Conservation (phyloP, 2,797 vertebrate species). For the Huso huso region DNA sequence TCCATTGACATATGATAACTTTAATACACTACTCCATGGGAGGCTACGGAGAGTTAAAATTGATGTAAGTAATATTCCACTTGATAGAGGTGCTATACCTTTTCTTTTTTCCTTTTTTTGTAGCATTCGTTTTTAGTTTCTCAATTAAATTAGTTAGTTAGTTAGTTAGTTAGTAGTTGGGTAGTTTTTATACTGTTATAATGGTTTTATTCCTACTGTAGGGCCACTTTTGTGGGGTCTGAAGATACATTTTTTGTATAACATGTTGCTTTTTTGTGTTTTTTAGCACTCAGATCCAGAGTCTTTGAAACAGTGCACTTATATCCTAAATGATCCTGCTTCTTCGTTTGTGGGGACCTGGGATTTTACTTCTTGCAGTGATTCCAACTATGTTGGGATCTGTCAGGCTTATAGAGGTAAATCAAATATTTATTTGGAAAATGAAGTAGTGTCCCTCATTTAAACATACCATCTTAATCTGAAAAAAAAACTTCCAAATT, state of each 20-base stretch:
- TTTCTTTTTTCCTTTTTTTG: too few species aligned
- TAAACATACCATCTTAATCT: too few species aligned
- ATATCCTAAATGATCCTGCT: constrained; percentile 67
- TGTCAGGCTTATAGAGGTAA: constrained; percentile 81
- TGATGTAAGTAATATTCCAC: constrained; percentile 56
- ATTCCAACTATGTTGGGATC: constrained; percentile 55
- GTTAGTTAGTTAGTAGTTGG: not conserved
- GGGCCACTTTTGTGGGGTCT: too few species aligned
- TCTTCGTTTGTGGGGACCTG: constrained; percentile 77
- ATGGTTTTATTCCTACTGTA: too few species aligned
- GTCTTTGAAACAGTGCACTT: constrained; percentile 62
- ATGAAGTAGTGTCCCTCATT: too few species aligned
- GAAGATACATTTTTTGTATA: too few species aligned
- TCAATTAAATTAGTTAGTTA: not conserved
- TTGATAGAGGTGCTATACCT: too few species aligned
- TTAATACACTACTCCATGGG: constrained; percentile 75
- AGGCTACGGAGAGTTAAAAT: constrained; percentile 53
- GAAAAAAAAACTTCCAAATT: too few species aligned
- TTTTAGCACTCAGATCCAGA: constrained; percentile 59
- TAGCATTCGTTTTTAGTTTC: too few species aligned
- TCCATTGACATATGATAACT: constrained; percentile 65
- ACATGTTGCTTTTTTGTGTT: constrained; percentile 22
- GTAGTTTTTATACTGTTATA: not conserved
- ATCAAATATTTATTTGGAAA: too few species aligned
- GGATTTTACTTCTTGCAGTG: constrained; percentile 76